Base-by-base conservation (phyloP, 2,113 vertebrate genomes). In the Chloebia gouldiae region DNA sequence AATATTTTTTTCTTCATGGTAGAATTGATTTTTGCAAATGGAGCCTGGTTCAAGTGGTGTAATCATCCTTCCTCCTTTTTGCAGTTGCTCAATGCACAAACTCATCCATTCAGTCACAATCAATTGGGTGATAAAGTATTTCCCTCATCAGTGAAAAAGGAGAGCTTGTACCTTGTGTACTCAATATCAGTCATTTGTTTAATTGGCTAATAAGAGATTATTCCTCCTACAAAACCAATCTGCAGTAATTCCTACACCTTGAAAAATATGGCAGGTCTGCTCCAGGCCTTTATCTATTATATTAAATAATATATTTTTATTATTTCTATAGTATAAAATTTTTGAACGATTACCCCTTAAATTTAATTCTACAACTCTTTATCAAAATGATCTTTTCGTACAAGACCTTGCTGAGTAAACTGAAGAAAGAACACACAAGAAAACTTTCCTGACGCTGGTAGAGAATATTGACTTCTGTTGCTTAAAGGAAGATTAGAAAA, bases 11-110 rank as follows among this genome's bases (percentile, higher is more conserved):
- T 27, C 4, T 75, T 85, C 11, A 0, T 64, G 82, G 40, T 78
- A 88, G 61, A 97, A 97, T 56, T 96, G 92, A 96, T 96, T 97
- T 96, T 96, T 97, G 87, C 85, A 95, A 96, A 92, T 82, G 39
- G 33, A n/a, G 44, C 86, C 92, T 91, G 22, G 70, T 85, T 82
- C 90, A 86, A 83, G 71, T 11, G 64, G 94, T 81, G 57, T 91
- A 80, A 93, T 96, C 71, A 88, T 91, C 81, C 92, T 80, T 87
- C 88, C 73, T 79, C 87, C 69, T 82, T 63, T 91, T 93, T 76
- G 28, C 90, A 91, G 69, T 76, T 97, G 44, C n/a, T 96, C 56
- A 78, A 9, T 45, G 60, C 57, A 75, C 54, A 66, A 30, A 78
- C 61, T 96, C 57, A 50, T 96, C 88, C 86, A 30, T 88, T 81